Evolutionary conservation across 2,888 invertebrate genomes (phyloP).

Genomic region (Adelognathus sp.): DNA sequence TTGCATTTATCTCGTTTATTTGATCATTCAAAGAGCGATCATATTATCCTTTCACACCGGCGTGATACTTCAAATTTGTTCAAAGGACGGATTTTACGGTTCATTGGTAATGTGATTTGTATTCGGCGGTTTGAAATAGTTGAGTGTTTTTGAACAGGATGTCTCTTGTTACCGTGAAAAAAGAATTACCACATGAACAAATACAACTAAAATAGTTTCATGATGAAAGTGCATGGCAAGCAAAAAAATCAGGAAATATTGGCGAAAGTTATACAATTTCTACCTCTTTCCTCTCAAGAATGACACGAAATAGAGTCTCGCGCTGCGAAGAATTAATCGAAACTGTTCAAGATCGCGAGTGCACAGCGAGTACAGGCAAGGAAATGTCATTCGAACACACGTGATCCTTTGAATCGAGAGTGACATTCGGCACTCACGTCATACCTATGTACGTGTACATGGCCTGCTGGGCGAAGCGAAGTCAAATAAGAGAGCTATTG

Average conservation of each 20-base stretch:
- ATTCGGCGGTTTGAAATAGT: not conserved
- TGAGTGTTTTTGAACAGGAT: no score
- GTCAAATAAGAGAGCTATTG: constrained; percentile 58
- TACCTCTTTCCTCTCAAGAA: not conserved
- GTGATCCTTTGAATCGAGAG: constrained; percentile 38
- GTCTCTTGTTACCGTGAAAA: no score
- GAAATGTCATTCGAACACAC: constrained; percentile 36
- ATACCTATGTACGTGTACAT: no score
- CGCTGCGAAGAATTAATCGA: not conserved
- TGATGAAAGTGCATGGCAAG: no score
- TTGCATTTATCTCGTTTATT: not conserved
- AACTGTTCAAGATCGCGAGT: not conserved
- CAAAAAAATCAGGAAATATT: no score
- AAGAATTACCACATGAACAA: no score
- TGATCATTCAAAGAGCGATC: not conserved
- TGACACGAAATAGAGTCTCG: not conserved
- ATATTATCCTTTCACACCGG: not conserved
- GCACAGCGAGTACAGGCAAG: not conserved
- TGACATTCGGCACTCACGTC: constrained; percentile 42
- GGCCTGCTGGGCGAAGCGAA: constrained; percentile 4
- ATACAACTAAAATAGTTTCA: no score
- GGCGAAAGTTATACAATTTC: not conserved
- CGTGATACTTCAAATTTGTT: not conserved
- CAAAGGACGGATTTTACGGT: not conserved
- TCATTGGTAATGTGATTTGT: not conserved